These are phyloP conservation scores for Globodera rostochiensis DNA, from an alignment of 1,140 invertebrate genomes.

Conservation along the genomic window DNA sequence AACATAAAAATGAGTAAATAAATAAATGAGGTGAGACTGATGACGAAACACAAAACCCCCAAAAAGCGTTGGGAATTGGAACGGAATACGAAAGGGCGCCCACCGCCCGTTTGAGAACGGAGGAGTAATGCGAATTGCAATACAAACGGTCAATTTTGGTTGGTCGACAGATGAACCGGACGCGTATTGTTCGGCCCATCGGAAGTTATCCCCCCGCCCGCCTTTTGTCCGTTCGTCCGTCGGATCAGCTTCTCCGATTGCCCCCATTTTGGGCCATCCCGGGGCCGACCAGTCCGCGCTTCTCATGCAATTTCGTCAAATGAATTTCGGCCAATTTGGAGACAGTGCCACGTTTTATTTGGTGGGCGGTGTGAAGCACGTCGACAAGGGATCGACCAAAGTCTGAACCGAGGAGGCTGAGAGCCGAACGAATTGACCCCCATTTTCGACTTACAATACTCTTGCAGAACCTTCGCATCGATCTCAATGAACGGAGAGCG, in stretches of 20 bases:
- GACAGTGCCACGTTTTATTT: constrained; percentile 24
- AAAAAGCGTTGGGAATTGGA: neutral
- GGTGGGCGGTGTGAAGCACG: constrained; percentile 34
- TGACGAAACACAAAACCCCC: neutral
- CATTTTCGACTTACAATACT: constrained; percentile 41
- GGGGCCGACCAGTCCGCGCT: constrained; percentile 10
- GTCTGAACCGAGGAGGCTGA: constrained; percentile 30
- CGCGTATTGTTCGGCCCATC: neutral
- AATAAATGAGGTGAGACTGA: constrained; percentile 12
- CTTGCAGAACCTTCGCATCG: constrained; percentile 37
- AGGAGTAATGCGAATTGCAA: neutral
- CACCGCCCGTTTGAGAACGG: neutral
- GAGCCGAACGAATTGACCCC: neutral
- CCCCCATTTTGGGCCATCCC: constrained; percentile 23
- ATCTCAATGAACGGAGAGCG: constrained; percentile 42
- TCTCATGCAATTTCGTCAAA: constrained; percentile 32
- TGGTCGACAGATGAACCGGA: too few species aligned
- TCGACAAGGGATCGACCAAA: constrained; percentile 36
- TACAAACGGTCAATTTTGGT: too few species aligned
- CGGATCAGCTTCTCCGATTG: constrained; percentile 1
- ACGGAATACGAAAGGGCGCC: neutral
- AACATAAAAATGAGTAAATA: neutral
- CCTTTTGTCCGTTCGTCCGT: neutral
- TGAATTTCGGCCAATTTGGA: constrained; percentile 17
- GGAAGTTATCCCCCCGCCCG: too few species aligned